Base-by-base conservation (phyloP, 2,888 invertebrate species). In the Sinhomidia bicolor region DNA sequence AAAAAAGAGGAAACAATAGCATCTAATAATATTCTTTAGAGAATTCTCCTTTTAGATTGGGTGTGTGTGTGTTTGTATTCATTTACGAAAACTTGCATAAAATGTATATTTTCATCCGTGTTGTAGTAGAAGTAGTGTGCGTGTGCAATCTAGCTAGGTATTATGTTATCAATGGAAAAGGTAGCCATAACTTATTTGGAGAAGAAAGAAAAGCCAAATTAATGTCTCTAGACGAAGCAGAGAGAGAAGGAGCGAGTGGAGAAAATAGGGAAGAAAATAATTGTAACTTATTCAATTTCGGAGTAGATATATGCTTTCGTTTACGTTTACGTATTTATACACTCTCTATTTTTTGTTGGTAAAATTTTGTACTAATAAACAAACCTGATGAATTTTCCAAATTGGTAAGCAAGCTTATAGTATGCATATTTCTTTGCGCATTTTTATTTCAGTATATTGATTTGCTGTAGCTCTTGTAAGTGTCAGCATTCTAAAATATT, bases 111-210 rank as follows among this genome's bases (percentile, higher is more conserved):
- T 10, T 7, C 41, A 41, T 10, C 10, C 41, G 41, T 10, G 10
- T 41, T 20, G 17, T 54, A 20, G 20, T 54, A 17, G 17, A 54
- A 47, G 2, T 17, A 9, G 20, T 20, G 54, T 29, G 20, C 20
- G 20, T 29, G 3, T 62, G 29, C 20, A 54, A 6, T 51, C 51
- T 51, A 20, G 17, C 6, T 23, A 14, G 65, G 14, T 32, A 14
- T 65, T 9, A 29, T 44, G 62, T 41, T 81, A 81, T 68, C 82
- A 82, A 71, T 82, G 84, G 10, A 32, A 32, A 44, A 84, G 74
- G 54, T 44, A 57, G 60, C 60, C 74, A 83, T 83, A 83, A 83
- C 41, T 74, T 84, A 84, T 84, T 65, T 68, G 65, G 68, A 17
- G 17, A 54, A 82, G 82, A 68, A 80, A 62, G 80, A 44, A 80